These are phyloP conservation scores for Chionodraco myersi DNA, from an alignment of 2,113 vertebrate species.

Conservation along the genomic window DNA sequence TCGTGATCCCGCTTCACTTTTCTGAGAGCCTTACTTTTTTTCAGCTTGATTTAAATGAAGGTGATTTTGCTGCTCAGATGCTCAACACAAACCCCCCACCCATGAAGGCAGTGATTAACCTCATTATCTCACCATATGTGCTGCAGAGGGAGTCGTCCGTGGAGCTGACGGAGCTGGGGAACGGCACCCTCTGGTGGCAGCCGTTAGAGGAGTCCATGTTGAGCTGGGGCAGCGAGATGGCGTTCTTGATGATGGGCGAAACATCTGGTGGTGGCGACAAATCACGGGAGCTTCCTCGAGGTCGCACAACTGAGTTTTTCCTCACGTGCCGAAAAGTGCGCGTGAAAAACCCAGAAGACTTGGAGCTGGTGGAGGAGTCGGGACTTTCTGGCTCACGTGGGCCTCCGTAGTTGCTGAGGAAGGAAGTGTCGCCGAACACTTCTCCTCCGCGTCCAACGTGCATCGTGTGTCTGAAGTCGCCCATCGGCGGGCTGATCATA, in stretches of 20 bases:
- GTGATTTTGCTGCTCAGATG: slow-evolving; percentile 39
- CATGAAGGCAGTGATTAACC: slow-evolving; percentile 36
- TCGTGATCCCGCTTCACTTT: neutral
- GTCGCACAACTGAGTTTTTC: slow-evolving; percentile 75
- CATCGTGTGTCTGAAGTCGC: slow-evolving; percentile 97
- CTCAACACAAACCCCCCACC: slow-evolving; percentile 21
- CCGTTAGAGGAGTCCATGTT: slow-evolving; percentile 76
- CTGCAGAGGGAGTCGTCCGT: slow-evolving; percentile 84
- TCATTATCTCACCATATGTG: slow-evolving; percentile 86
- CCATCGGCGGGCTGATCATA: slow-evolving; percentile 95
- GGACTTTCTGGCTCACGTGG: slow-evolving; percentile 58
- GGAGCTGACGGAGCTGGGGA: slow-evolving; percentile 84
- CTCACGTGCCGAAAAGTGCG: slow-evolving; percentile 89
- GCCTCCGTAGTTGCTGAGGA: slow-evolving; percentile 92
- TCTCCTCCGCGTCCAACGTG: slow-evolving; percentile 94
- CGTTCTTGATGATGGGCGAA: slow-evolving; percentile 97
- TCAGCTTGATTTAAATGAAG: slow-evolving; percentile 48
- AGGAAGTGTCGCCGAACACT: slow-evolving; percentile 96
- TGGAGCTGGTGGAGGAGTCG: slow-evolving; percentile 79
- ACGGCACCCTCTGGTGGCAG: slow-evolving; percentile 79
- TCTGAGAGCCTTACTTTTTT: neutral
- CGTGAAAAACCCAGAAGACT: slow-evolving; percentile 83
- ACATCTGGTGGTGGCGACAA: slow-evolving; percentile 86
- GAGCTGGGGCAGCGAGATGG: slow-evolving; percentile 93
- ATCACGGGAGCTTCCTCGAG: slow-evolving; percentile 68